A percentile compares a stretch with the other conserved stretches of the same genome.
Evolutionary conservation across 2,888 invertebrate genomes (phyloP).

Genomic region (Eustalomyia histrio): DNA sequence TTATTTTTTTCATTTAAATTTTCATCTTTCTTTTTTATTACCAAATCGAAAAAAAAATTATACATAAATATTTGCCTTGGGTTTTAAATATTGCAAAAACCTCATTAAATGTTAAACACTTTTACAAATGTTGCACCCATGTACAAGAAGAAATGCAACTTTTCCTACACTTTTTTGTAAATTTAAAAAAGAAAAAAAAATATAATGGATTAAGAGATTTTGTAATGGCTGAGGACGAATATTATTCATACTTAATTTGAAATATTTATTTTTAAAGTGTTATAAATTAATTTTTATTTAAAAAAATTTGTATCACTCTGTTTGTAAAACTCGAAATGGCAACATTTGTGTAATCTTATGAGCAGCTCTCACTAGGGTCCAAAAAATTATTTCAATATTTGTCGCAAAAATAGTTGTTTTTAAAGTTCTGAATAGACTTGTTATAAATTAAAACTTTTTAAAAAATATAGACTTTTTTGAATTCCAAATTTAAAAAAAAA

Average conservation of each 20-base stretch:
- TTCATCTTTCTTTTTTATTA: background rate
- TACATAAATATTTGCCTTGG: constrained; percentile 33
- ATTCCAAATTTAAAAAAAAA: too few species aligned
- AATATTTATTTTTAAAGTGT: background rate
- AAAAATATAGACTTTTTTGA: too few species aligned
- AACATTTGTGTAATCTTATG: too few species aligned
- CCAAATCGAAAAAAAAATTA: constrained; percentile 15
- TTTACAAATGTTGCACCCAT: constrained; percentile 56
- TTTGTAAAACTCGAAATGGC: too few species aligned
- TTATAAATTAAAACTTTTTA: too few species aligned
- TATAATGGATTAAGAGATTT: background rate
- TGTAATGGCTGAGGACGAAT: background rate
- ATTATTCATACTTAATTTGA: background rate
- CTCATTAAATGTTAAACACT: constrained; percentile 63
- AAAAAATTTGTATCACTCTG: too few species aligned
- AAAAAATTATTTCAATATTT: too few species aligned
- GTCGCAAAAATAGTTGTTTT: too few species aligned
- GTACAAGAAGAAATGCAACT: constrained; percentile 13
- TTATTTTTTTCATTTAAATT: background rate
- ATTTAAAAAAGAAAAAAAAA: background rate
- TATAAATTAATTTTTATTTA: too few species aligned
- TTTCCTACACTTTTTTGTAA: background rate
- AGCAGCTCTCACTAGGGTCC: too few species aligned
- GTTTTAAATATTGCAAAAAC: constrained; percentile 51
- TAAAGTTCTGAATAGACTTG: too few species aligned